These are phyloP conservation scores for Helicoverpa zea DNA, from an alignment of 1,140 invertebrate genomes.

Conservation along the genomic window DNA sequence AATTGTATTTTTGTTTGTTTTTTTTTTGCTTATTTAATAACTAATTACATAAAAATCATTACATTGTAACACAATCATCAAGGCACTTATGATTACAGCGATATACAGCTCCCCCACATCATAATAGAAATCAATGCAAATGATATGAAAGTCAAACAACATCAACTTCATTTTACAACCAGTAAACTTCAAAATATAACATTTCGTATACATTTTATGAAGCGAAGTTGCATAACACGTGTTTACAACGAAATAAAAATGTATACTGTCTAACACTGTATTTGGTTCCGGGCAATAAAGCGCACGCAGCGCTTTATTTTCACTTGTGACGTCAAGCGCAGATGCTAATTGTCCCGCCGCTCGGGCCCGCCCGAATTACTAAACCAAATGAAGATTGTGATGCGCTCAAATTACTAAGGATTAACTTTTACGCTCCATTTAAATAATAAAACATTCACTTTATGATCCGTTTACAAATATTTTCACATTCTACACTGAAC, in stretches of 20 bases:
- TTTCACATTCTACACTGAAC: background rate
- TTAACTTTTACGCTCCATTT: background rate
- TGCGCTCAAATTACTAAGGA: background rate
- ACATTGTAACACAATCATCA: too few species aligned
- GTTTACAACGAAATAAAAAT: constrained; percentile 31
- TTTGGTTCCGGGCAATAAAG: background rate
- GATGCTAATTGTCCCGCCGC: constrained; percentile 8
- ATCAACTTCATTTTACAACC: constrained; percentile 10
- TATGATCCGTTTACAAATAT: background rate
- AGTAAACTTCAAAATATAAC: constrained; percentile 16
- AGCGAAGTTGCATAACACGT: constrained; percentile 6
- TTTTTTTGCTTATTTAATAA: too few species aligned
- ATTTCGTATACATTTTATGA: constrained; percentile 5
- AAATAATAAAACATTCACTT: constrained; percentile 15
- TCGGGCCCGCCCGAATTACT: background rate
- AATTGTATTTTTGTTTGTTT: too few species aligned
- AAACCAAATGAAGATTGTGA: constrained; percentile 6
- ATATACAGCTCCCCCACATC: too few species aligned
- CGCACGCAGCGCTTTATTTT: constrained; percentile 25
- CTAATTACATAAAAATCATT: too few species aligned
- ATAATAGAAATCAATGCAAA: background rate
- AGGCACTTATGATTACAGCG: too few species aligned
- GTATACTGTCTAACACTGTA: background rate
- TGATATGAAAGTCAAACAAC: constrained; percentile 12
- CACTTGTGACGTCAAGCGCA: constrained; percentile 20